Percentiles rank a stretch among this genome's conserved stretches.
Evolutionary conservation across 2,888 invertebrate genomes (phyloP).

Genomic region (Diploptera punctata): DNA sequence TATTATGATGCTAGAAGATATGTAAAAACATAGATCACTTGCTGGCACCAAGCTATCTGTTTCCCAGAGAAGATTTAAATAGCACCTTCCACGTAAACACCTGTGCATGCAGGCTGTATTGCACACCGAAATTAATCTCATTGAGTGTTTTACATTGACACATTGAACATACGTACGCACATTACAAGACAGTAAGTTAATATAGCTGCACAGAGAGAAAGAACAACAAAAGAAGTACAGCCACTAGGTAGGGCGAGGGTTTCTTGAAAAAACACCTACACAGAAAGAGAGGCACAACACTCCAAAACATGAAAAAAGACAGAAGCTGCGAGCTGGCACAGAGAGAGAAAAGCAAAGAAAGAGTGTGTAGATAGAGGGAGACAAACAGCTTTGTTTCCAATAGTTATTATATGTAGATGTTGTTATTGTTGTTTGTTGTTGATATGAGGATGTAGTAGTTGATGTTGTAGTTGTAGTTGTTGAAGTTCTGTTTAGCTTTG

Average conservation of each 20-base stretch:
- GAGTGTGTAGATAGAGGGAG: constrained; percentile 38
- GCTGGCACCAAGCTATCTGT: constrained; percentile 29
- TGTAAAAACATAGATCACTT: constrained; percentile 20
- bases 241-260: constrained; percentile 42
- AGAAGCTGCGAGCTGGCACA: constrained; percentile 42
- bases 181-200: constrained; percentile 41
- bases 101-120: constrained; percentile 25
- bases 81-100: constrained; percentile 9
- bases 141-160: constrained; percentile 33
- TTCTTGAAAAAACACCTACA: constrained; percentile 41
- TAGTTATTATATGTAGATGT: constrained; percentile 17
- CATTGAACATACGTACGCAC: constrained; percentile 39
- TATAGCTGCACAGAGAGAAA: constrained; percentile 39
- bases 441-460: constrained; percentile 9
- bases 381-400: constrained; percentile 26
- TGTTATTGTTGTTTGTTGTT: not conserved
- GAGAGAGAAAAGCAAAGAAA: constrained; percentile 41
- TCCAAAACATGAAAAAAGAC: constrained; percentile 33
- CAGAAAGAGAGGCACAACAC: constrained; percentile 40
- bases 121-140: constrained; percentile 23
- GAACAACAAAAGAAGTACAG: constrained; percentile 39
- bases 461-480: constrained; percentile 12
- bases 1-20: too few species aligned
- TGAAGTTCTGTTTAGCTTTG: too few species aligned
- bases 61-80: constrained; percentile 8